Conservation (phyloP, 2,888 invertebrate species). For the Zaprionus bogoriensis region DNA sequence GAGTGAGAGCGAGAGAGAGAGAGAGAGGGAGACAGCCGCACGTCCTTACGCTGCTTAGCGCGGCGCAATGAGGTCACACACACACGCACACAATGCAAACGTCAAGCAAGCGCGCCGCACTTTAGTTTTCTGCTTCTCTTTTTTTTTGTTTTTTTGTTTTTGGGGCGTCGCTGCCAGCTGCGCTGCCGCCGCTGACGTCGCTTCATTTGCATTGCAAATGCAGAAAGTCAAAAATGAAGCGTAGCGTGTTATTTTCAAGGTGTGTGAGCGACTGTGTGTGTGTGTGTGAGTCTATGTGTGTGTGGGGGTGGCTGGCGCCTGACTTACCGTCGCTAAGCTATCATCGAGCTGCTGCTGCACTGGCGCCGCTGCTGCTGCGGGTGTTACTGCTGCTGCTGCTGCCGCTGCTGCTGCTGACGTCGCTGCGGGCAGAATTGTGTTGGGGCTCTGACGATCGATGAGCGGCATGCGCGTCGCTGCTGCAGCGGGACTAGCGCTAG, state of each 20-base stretch:
- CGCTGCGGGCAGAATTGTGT: slow-evolving; percentile 87
- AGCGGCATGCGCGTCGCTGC: slow-evolving; percentile 88
- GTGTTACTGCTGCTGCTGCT: slow-evolving; percentile 33
- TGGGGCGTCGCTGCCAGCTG: slow-evolving; percentile 4
- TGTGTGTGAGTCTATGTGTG: neutral
- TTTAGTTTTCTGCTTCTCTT: slow-evolving; percentile 24
- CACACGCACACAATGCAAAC: slow-evolving; percentile 13
- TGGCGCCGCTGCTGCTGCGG: slow-evolving; percentile 41
- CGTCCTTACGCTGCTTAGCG: slow-evolving; percentile 46
- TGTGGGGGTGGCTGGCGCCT: slow-evolving; percentile 1
- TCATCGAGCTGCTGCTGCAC: slow-evolving; percentile 56
- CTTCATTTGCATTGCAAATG: slow-evolving; percentile 73
- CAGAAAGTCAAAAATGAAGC: slow-evolving; percentile 29
- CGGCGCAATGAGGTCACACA: slow-evolving; percentile 46
- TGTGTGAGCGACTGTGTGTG: neutral
- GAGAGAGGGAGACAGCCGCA: slow-evolving; percentile 11
- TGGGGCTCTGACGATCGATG: slow-evolving; percentile 88
- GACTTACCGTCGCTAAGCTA: slow-evolving; percentile 78
- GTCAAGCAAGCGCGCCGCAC: slow-evolving; percentile 27
- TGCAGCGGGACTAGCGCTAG: slow-evolving; percentile 79
- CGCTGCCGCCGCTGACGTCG: slow-evolving; percentile 14
- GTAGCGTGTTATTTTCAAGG: neutral
- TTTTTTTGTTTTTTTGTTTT: neutral
- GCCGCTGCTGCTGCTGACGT: slow-evolving; percentile 86
- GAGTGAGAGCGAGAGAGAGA: neutral